These are phyloP conservation scores for Meiosimyza decipiens DNA, from an alignment of 2,888 invertebrate genomes.

Conservation along the genomic window DNA sequence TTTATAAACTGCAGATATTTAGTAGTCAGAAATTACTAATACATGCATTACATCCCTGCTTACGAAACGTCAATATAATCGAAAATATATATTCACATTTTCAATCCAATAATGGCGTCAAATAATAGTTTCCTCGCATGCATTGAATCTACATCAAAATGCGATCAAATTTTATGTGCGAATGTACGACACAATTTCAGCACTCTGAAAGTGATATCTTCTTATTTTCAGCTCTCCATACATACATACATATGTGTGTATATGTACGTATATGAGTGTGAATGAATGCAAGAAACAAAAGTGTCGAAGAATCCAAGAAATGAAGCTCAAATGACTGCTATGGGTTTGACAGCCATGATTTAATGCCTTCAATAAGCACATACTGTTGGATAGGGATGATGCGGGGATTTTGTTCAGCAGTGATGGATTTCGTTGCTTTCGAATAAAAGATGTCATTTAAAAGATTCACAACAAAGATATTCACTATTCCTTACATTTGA, in stretches of 20 bases:
- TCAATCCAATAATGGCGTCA: neutral
- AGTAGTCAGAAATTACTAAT: too few relatives aligned
- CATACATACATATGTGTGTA: neutral
- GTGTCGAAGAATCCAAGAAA: neutral
- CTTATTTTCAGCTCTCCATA: too few relatives aligned
- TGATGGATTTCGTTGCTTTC: too few relatives aligned
- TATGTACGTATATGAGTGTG: neutral
- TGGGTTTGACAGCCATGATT: slow-evolving; percentile 61
- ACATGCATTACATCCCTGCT: too few relatives aligned
- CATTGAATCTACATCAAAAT: slow-evolving; percentile 13
- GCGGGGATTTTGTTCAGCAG: too few relatives aligned
- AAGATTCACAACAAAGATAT: too few relatives aligned
- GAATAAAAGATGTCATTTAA: too few relatives aligned
- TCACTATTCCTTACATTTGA: slow-evolving; percentile 3
- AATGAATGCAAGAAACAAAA: slow-evolving; percentile 3
- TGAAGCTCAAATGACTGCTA: slow-evolving; percentile 7
- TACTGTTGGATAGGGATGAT: slow-evolving; percentile 15
- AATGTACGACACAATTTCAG: neutral
- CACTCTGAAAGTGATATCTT: too few relatives aligned
- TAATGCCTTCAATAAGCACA: slow-evolving; percentile 63
- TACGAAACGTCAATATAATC: too few relatives aligned
- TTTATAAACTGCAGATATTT: too few relatives aligned
- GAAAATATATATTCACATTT: too few relatives aligned
- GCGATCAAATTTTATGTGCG: slow-evolving; percentile 13
- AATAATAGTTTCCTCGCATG: neutral